phyloP scores from a whole-genome alignment of 2,113 vertebrate species.

The Gymnocephalus cernua region DNA sequence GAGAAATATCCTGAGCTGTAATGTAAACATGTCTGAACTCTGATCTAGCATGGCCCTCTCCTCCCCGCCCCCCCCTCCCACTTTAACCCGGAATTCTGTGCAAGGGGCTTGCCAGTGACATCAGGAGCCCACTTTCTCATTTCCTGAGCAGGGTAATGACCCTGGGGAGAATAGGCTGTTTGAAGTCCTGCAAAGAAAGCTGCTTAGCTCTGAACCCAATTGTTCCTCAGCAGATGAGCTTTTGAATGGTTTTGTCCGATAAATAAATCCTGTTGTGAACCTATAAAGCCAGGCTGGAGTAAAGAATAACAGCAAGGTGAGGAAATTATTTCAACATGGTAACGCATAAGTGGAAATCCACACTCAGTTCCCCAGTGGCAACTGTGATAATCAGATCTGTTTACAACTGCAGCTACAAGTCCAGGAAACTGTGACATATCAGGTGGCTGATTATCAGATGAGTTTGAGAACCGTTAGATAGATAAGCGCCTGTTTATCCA shows the following conservation, averaged over 20 bases:
- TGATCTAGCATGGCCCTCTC: conserved; percentile 73
- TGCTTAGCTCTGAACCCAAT: conserved; percentile 61
- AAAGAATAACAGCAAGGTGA: conserved; percentile 25
- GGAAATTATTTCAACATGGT: conserved; percentile 16
- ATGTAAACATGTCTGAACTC: conserved; percentile 89
- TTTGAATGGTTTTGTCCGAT: conserved; percentile 8
- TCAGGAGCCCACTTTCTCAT: conserved; percentile 82
- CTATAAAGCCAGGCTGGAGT: conserved; percentile 16
- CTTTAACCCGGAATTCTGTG: conserved; percentile 75
- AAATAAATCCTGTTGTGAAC: conserved; percentile 19
- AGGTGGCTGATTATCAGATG: conserved; percentile 74
- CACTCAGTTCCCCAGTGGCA: conserved; percentile 50
- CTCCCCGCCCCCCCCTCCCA: conserved; percentile 61
- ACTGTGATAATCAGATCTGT: conserved; percentile 71
- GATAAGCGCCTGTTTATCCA: conserved; percentile 64
- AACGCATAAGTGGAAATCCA: conserved; percentile 40
- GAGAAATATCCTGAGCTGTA: conserved; percentile 88
- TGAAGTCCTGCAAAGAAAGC: conserved; percentile 71
- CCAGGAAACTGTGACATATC: conserved; percentile 69
- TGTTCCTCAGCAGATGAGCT: conserved; percentile 45
- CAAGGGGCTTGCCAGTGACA: conserved; percentile 76
- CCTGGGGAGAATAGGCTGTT: conserved; percentile 67
- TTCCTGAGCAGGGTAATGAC: conserved; percentile 78
- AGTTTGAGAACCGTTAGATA: conserved; percentile 67
- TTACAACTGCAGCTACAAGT: conserved; percentile 65